Evolutionary conservation across 2,113 vertebrate species (phyloP), one percentile per base, ranked within the genome.

Genomic region (Atrichornis clamosus): DNA sequence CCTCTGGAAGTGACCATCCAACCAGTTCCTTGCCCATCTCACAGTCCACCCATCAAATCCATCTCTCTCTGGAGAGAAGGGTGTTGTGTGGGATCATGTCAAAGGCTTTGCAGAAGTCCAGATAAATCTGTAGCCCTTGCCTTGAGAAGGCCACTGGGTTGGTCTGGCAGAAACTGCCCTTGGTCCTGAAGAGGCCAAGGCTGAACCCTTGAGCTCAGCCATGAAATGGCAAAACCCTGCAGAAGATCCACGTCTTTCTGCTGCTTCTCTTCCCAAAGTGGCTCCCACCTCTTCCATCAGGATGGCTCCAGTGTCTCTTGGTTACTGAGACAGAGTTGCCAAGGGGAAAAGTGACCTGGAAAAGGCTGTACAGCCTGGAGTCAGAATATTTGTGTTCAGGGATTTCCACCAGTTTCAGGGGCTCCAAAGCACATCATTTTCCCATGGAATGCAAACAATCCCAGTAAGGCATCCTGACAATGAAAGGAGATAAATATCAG

Each of bases 1-100:
- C 44, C 22, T 58, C 35, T 58, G 76, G 26, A 16, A 33, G 76
- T 7, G 35, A 3, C 35, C 35, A 13, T 13, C 59, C 76, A 50
- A 2, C 16, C 14, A 27, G 1, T 7, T 64, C 58, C 67, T 58
- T 1, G 6, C 5, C 14, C 59, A 33, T 1, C 42, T 15, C 26
- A 12, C 30, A 41, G 3, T 4, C 6, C 32, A 23, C 7, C 42
- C 33, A 49, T 7, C n/a, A 32, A 32, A 10, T 4, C 27, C 59
- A 37, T 0, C 35, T 27, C 11, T 19, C 42, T 26, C 35, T 44
- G 4, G 37, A 42, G 42, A 27, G 67, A 35, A 56, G 58, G 17
- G 32, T 49, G 49, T 22, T 42, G 10, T 4, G 2, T 30, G 75
- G 26, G 10, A 18, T 8, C 41, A 10, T 26, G 30, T 2, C 41